Evolutionary conservation across 2,888 invertebrate genomes (phyloP).

Genomic region (Pterostichus niger): DNA sequence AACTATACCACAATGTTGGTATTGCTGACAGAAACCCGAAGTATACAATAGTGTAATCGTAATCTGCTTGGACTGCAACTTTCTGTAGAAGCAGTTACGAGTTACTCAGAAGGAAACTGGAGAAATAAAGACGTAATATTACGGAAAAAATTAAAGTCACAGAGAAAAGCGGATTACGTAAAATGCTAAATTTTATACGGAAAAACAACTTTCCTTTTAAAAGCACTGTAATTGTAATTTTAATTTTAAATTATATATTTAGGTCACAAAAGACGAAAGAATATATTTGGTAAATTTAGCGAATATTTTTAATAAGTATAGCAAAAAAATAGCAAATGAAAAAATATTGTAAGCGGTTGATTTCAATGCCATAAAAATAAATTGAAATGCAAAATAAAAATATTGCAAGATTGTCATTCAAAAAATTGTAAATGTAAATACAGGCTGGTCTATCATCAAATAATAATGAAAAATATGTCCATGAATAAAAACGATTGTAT

Average conservation of each 20-base stretch:
- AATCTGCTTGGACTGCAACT: constrained; percentile 57
- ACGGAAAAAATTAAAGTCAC: constrained; percentile 42
- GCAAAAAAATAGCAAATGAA: too few species aligned
- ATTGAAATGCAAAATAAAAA: too few species aligned
- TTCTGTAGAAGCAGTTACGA: constrained; percentile 43
- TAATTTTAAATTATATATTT: constrained; percentile 31
- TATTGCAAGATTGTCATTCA: too few species aligned
- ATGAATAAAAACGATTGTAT: too few species aligned
- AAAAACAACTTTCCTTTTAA: constrained; percentile 29
- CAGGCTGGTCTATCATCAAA: too few species aligned
- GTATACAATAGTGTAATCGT: constrained; percentile 52
- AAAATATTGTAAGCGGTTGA: too few species aligned
- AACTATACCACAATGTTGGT: constrained; percentile 12
- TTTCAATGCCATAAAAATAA: too few species aligned
- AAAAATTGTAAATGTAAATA: too few species aligned
- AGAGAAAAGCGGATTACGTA: constrained; percentile 42
- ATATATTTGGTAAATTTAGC: not conserved
- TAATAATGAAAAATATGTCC: too few species aligned
- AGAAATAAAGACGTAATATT: constrained; percentile 21
- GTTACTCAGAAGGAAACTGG: constrained; percentile 26
- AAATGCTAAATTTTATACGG: constrained; percentile 21
- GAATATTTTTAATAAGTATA: too few species aligned
- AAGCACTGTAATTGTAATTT: constrained; percentile 4
- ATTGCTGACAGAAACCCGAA: constrained; percentile 23
- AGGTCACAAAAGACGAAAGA: constrained; percentile 1